Evolutionary conservation across 64 coral and sea anemone species (phyloP).

Genomic region (Cladopsammia gracilis): DNA sequence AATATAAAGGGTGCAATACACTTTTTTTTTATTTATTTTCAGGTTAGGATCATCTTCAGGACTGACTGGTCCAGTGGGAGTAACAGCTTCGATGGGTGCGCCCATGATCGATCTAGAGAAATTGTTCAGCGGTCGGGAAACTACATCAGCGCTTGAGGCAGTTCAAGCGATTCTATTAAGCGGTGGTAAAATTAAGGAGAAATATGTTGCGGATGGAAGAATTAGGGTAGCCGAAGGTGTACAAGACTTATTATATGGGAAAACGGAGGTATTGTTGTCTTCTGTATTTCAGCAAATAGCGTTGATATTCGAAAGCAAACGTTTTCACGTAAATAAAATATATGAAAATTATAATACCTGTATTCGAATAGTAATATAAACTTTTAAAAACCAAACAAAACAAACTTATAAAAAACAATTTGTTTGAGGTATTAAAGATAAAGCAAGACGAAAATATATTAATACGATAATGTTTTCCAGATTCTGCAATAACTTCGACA

Average conservation of each 20-base stretch:
- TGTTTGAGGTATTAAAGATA: too few species aligned
- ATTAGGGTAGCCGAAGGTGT: constrained; percentile 9
- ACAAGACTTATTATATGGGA: background rate
- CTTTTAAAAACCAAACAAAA: too few species aligned
- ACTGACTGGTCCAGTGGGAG: constrained; percentile 47
- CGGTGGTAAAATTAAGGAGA: constrained; percentile 9
- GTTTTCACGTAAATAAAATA: too few species aligned
- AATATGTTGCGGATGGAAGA: background rate
- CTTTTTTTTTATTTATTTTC: background rate
- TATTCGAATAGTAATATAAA: too few species aligned
- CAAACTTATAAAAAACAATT: too few species aligned
- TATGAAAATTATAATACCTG: too few species aligned
- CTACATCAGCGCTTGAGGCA: constrained; percentile 35
- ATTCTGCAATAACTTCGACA: too few species aligned
- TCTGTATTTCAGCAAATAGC: too few species aligned
- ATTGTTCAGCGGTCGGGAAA: constrained; percentile 54
- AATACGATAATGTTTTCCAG: too few species aligned
- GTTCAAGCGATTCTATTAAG: constrained; percentile 28
- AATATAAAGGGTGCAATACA: too few species aligned
- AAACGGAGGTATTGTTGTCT: background rate
- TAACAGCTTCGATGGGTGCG: constrained; percentile 93
- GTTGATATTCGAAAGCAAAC: too few species aligned
- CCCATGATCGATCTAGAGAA: constrained; percentile 85
- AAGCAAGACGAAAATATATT: too few species aligned
- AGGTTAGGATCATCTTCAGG: constrained; percentile 68